These are phyloP conservation scores for Schizaphis graminum DNA, from an alignment of 2,888 invertebrate species.

Conservation along the genomic window DNA sequence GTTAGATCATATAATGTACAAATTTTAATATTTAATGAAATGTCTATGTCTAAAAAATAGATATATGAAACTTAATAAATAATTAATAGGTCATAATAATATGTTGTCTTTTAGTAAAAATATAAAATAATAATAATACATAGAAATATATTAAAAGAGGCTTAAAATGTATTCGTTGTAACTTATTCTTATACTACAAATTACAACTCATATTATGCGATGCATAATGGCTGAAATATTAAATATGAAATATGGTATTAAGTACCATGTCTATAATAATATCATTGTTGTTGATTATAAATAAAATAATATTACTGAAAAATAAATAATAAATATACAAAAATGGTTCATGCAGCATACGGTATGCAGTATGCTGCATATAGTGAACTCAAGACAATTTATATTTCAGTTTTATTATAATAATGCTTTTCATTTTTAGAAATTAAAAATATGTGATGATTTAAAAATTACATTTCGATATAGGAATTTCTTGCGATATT, in stretches of 20 bases:
- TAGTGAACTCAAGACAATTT: too few species aligned
- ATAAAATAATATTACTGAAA: neutral
- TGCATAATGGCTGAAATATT: neutral
- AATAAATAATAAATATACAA: neutral
- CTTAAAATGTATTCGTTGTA: neutral
- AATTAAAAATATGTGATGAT: too few species aligned
- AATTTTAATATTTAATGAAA: neutral
- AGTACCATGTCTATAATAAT: neutral
- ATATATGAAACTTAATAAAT: neutral
- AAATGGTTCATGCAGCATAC: too few species aligned
- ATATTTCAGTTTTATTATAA: too few species aligned
- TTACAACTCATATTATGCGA: neutral
- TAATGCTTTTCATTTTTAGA: too few species aligned
- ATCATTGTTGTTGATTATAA: neutral
- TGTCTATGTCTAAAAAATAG: neutral
- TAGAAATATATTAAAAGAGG: neutral
- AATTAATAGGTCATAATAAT: neutral
- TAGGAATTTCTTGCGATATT: neutral
- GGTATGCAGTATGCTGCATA: too few species aligned
- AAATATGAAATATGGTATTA: neutral
- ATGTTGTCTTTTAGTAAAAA: neutral
- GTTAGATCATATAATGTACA: neutral
- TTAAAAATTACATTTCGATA: too few species aligned
- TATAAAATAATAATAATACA: neutral
- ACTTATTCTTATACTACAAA: neutral